These are phyloP conservation scores for Lamellibrachia luymesi DNA, from an alignment of 1,140 invertebrate genomes.

Conservation along the genomic window DNA sequence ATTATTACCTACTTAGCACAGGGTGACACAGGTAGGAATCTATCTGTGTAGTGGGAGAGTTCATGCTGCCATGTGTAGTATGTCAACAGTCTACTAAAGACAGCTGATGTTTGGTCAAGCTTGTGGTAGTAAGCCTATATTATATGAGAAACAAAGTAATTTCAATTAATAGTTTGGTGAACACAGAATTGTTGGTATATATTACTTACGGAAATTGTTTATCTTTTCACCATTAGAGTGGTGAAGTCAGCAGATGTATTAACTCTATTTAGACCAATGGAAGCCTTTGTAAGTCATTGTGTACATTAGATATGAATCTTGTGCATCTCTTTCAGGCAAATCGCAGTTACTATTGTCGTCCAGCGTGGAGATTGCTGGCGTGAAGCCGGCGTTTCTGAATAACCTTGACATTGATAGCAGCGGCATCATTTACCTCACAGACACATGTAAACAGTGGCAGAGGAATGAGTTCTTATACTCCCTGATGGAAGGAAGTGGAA, in stretches of 20 bases:
- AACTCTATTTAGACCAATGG: background rate
- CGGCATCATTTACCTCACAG: conserved; percentile 77
- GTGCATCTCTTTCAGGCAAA: background rate
- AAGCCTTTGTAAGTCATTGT: background rate
- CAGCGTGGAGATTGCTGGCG: conserved; percentile 31
- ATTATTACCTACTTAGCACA: background rate
- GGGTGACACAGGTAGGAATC: background rate
- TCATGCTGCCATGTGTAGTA: background rate
- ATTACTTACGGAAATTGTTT: no score
- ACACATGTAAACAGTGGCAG: conserved; percentile 65
- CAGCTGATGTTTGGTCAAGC: background rate
- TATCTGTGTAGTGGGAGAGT: background rate
- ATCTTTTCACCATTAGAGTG: no score
- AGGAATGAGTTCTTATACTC: conserved; percentile 62
- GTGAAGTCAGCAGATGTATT: background rate
- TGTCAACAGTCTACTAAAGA: background rate
- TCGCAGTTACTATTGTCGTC: conserved; percentile 31
- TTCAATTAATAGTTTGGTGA: background rate
- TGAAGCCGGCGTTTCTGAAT: conserved; percentile 38
- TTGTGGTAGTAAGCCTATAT: background rate
- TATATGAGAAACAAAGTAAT: background rate
- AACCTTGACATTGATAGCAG: conserved; percentile 66
- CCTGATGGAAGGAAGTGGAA: conserved; percentile 63
- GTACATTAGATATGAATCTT: no score
- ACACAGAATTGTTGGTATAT: background rate